Evolutionary conservation across 2,888 invertebrate genomes (phyloP).

Genomic region (Suillia variegata): DNA sequence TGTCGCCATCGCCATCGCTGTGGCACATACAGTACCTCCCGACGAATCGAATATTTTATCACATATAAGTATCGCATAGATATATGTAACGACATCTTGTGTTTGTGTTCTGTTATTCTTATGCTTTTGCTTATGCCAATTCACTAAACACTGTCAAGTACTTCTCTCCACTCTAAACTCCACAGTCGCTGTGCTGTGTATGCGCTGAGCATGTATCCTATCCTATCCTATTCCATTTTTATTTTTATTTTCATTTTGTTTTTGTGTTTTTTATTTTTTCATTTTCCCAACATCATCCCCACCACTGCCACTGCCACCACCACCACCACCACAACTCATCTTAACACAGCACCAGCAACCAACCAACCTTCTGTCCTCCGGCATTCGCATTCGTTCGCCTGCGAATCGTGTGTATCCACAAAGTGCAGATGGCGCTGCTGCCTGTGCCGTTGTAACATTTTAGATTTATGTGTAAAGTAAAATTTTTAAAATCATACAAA

Average conservation of each 20-base stretch:
- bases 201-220: slow-evolving; percentile 10
- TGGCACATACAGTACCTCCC: not conserved
- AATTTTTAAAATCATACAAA: slow-evolving; percentile 22
- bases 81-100: slow-evolving; percentile 6
- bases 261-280: too few relatives aligned
- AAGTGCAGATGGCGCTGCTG: slow-evolving; percentile 24
- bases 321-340: not conserved
- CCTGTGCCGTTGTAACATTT: slow-evolving; percentile 22
- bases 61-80: not conserved
- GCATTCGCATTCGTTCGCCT: slow-evolving; percentile 3
- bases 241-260: too few relatives aligned
- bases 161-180: not conserved
- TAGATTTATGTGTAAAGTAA: slow-evolving; percentile 28
- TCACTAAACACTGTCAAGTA: slow-evolving; percentile 21
- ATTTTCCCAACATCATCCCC: too few relatives aligned
- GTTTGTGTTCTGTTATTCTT: slow-evolving; percentile 6
- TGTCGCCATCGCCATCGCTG: too few relatives aligned
- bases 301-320: not conserved
- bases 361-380: not conserved
- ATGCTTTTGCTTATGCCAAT: slow-evolving; percentile 19
- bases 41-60: slow-evolving; percentile 5
- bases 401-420: slow-evolving; percentile 17
- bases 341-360: not conserved
- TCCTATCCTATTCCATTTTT: slow-evolving; percentile 8
- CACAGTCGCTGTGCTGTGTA: not conserved